These are phyloP conservation scores for Aphaenogaster floridana DNA, from an alignment of 1,140 invertebrate species.

Conservation along the genomic window DNA sequence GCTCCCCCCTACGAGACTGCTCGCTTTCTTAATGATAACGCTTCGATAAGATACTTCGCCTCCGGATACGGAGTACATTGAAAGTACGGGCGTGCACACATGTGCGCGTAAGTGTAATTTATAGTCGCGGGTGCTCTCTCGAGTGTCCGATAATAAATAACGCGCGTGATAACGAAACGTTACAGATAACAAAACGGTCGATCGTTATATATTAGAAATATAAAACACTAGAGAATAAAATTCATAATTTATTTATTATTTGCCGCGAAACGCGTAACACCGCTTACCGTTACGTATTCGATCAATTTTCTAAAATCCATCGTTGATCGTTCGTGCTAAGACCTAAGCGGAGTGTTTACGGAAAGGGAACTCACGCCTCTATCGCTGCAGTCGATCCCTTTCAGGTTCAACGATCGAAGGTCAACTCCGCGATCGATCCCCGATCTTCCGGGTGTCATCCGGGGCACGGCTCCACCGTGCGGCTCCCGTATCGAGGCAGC, in stretches of 20 bases:
- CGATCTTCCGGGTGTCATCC: slow-evolving; percentile 72
- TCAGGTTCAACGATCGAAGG: slow-evolving; percentile 71
- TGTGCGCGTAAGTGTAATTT: slow-evolving; percentile 40
- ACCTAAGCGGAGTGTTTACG: slow-evolving; percentile 1
- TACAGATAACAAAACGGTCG: not conserved
- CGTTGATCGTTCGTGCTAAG: not conserved
- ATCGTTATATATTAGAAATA: slow-evolving; percentile 1
- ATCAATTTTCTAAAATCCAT: not conserved
- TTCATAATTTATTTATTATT: not conserved
- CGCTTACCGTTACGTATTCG: not conserved
- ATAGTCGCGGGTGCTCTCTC: slow-evolving; percentile 33
- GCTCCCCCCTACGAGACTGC: not conserved
- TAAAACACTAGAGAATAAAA: not conserved
- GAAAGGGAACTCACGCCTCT: not conserved
- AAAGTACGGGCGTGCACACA: not conserved
- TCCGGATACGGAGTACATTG: slow-evolving; percentile 19
- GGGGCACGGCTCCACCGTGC: slow-evolving; percentile 4
- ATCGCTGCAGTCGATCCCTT: slow-evolving; percentile 51
- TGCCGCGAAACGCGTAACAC: not conserved
- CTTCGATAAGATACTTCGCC: slow-evolving; percentile 54
- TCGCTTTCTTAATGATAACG: slow-evolving; percentile 61
- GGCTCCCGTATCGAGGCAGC: slow-evolving; percentile 62
- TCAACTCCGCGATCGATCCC: slow-evolving; percentile 61
- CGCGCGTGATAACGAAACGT: slow-evolving; percentile 29
- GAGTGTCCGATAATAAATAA: slow-evolving; percentile 52